Evolutionary conservation across 2,113 vertebrate species (phyloP), one percentile per base, ranked within the genome.

Genomic region (Stercorarius parasiticus): DNA sequence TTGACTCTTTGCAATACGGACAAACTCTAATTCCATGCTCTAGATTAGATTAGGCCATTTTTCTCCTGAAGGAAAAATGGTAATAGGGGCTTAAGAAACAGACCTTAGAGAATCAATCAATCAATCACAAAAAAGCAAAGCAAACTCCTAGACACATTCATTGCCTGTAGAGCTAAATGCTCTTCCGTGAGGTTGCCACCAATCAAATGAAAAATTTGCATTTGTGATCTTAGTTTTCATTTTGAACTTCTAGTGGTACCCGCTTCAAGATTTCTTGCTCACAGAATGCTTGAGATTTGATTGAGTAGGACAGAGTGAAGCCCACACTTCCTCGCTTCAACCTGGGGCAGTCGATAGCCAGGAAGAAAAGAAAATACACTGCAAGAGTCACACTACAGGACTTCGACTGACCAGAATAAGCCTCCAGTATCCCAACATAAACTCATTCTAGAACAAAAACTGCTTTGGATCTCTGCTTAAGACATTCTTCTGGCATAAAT

Each of bases 271-370:
- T 12, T 80, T 62, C 55, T 52, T 81, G 25, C 49, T 74, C 67
- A 50, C 22, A 67, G 18, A 55, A 88, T 4, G 15, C 32, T 26
- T 50, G 27, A 50, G 40, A 43, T 50, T 29, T 50, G 32, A 85
- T 34, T 1, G 0, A 30, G 8, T 34, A 26, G 0, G 1, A 59
- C 20, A 58, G 45, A 38, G 20, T 4, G 22, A 66, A 66, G 40
- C 18, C 78, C 82, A 36, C n/a, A 6, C 69, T 25, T 55, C 59
- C 13, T 3, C 82, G 13, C 30, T 78, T 66, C 82, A 66, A 65
- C 26, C 26, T 71, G 25, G 43, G 26, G 8, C 32, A 49, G 30
- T 2, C 1, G 0, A 55, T 3, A 61, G n/a, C 45, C 16, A 42
- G 40, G 18, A 50, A 56, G 15, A 49, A 9, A 52, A 85, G 61